phyloP scores from a whole-genome alignment of 2,888 invertebrate genomes.

The Nyleta sp. region DNA sequence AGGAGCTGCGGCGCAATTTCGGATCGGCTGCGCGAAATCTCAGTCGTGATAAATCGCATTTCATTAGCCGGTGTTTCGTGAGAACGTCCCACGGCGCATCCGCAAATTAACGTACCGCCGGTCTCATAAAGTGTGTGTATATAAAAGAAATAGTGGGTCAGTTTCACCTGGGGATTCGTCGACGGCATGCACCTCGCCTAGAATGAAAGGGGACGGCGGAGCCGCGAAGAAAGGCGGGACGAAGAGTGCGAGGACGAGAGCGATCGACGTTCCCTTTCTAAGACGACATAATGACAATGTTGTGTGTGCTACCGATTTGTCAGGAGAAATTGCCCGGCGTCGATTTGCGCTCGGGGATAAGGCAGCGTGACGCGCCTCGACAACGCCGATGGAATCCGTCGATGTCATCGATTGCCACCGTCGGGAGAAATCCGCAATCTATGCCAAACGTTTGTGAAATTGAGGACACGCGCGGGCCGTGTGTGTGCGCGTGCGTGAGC shows the following conservation, averaged over 20 bases:
- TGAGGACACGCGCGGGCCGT: slow-evolving; percentile 72
- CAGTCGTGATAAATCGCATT: slow-evolving; percentile 15
- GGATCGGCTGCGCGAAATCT: slow-evolving; percentile 14
- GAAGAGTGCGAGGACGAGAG: background rate
- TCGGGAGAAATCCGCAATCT: slow-evolving; percentile 78
- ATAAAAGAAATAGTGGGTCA: slow-evolving; percentile 57
- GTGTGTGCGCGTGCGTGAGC: slow-evolving; percentile 49
- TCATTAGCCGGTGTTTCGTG: slow-evolving; percentile 23
- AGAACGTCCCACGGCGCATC: slow-evolving; percentile 37
- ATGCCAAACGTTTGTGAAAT: slow-evolving; percentile 80
- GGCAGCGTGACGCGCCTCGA: slow-evolving; percentile 57
- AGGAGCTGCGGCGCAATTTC: background rate
- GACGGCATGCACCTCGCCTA: slow-evolving; percentile 27
- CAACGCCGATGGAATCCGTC: slow-evolving; percentile 59
- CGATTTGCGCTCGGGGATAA: slow-evolving; percentile 50
- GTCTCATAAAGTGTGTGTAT: slow-evolving; percentile 36
- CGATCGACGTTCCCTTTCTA: slow-evolving; percentile 32
- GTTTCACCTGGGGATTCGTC: slow-evolving; percentile 39
- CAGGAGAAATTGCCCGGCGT: slow-evolving; percentile 62
- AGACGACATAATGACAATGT: slow-evolving; percentile 59
- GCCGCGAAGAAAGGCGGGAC: background rate
- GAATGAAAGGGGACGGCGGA: background rate
- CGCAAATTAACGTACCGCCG: slow-evolving; percentile 27
- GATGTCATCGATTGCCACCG: slow-evolving; percentile 64
- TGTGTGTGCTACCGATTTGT: slow-evolving; percentile 61